Evolutionary conservation across 1,140 invertebrate species (phyloP), one percentile per base, ranked within the genome.

Genomic region (Drosophila watanabei): DNA sequence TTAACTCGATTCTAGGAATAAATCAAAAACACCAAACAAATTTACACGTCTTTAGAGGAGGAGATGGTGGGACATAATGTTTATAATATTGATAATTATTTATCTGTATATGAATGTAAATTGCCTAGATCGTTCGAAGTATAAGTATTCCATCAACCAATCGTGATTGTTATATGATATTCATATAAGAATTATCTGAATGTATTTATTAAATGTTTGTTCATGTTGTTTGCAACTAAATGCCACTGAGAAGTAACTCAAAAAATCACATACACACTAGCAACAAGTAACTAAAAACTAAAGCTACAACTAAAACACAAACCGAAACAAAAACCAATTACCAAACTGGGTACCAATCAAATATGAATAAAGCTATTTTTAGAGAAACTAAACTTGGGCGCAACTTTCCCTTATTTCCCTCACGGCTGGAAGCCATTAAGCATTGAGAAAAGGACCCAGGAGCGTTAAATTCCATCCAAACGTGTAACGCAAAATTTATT

Each of bases 361-460:
- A 90, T 82, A 90, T 82, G 56, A 90, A 90, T 90, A 90, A 90
- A 90, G 76, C 72, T 90, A 90, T 90, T 90, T 90, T 90, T 90
- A 90, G 86, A 90, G 75, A 89, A 89, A 89, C 82, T 73, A 82
- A 86, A 80, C 14, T 28, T 10, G 45, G 45, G 24, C 18, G 30
- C 64, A 35, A n/a, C n/a, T 16, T 37, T 10, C 24, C 20, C 39
- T 63, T 72, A 56, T 66, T 72, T 68, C n/a, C 35, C 56, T 24
- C 39, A n/a, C 18, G 7, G 18, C 14, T 30, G 6, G n/a, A 20
- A 28, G 58, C 13, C 30, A 63, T 77, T 20, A 57, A 75, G 39
- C 30, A 18, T 6, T 16, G 37, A 18, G 28, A 58, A 72, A 43
- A 20, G 32, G 20, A 4, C 32, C 28, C 20, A 24, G 32, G 32